Conservation (phyloP, 1,140 invertebrate genomes). For the Drosophila prosaltans region DNA sequence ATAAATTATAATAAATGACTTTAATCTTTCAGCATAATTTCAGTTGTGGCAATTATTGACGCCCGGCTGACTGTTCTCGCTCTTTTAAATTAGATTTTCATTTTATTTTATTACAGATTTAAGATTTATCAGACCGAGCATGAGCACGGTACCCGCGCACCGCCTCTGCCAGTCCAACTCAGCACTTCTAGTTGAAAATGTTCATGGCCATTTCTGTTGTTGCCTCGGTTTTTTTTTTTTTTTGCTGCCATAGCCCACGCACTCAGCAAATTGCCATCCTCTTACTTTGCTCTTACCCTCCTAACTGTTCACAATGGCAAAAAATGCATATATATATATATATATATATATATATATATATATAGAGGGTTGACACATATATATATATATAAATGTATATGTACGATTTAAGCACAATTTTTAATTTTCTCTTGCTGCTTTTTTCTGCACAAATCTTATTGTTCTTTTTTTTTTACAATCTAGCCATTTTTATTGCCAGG, state of each 20-base stretch:
- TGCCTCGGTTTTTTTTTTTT: slow-evolving; percentile 3
- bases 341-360: not conserved
- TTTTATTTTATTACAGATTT: slow-evolving; percentile 40
- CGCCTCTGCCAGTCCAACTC: not conserved
- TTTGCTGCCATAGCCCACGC: slow-evolving; percentile 13
- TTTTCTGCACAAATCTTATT: not conserved
- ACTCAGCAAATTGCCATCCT: slow-evolving; percentile 34
- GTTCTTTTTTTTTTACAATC: slow-evolving; percentile 1
- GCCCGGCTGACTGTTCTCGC: slow-evolving; percentile 46
- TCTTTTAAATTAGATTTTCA: slow-evolving; percentile 54
- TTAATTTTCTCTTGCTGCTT: slow-evolving; percentile 43
- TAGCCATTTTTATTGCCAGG: slow-evolving; percentile 19
- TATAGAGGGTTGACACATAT: not conserved
- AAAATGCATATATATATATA: slow-evolving; percentile 28
- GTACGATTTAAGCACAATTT: slow-evolving; percentile 25
- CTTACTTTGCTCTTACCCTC: not conserved
- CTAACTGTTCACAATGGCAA: slow-evolving; percentile 38
- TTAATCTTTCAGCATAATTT: slow-evolving; percentile 73
- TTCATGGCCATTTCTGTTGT: slow-evolving; percentile 20
- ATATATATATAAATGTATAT: not conserved
- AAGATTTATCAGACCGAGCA: slow-evolving; percentile 63
- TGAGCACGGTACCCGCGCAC: slow-evolving; percentile 3
- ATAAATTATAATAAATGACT: slow-evolving; percentile 71
- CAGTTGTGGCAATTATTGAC: slow-evolving; percentile 64
- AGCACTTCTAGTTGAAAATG: slow-evolving; percentile 11